Conservation (phyloP, 2,113 vertebrate species). For the Thunnus thynnus region DNA sequence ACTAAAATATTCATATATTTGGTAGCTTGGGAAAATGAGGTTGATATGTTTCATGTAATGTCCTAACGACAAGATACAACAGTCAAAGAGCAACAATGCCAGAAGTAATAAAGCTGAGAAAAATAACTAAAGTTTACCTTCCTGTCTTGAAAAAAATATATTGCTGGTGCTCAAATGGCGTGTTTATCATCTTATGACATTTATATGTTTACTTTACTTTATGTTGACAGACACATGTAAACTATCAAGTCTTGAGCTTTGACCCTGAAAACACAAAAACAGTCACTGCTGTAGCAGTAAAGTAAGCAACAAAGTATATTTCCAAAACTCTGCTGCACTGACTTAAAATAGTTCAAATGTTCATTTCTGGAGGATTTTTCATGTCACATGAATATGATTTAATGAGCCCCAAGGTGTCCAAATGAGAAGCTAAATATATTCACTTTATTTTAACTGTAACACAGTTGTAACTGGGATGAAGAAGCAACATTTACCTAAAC, state of each 20-base stretch:
- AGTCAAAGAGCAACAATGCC: background rate
- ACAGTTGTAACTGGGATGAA: background rate
- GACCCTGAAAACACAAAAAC: conserved; percentile 1
- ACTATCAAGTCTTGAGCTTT: conserved; percentile 4
- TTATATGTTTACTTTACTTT: conserved; percentile 22
- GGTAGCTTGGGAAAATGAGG: background rate
- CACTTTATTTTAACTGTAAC: too few relatives aligned
- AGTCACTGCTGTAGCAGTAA: background rate
- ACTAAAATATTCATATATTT: background rate
- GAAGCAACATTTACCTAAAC: conserved; percentile 20
- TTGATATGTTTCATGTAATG: background rate
- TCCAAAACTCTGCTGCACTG: too few relatives aligned
- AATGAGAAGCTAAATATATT: too few relatives aligned
- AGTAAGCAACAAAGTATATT: too few relatives aligned
- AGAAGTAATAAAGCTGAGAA: conserved; percentile 10
- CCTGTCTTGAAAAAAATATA: conserved; percentile 22
- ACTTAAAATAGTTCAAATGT: too few relatives aligned
- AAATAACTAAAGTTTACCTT: conserved; percentile 3
- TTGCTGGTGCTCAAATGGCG: conserved; percentile 1
- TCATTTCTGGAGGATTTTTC: too few relatives aligned
- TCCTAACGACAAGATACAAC: background rate
- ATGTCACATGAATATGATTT: too few relatives aligned
- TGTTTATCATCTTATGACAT: conserved; percentile 39
- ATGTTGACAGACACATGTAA: conserved; percentile 19
- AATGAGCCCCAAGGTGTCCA: too few relatives aligned